Base-by-base conservation (phyloP, 2,888 invertebrate species). In the Byasa hedistus region DNA sequence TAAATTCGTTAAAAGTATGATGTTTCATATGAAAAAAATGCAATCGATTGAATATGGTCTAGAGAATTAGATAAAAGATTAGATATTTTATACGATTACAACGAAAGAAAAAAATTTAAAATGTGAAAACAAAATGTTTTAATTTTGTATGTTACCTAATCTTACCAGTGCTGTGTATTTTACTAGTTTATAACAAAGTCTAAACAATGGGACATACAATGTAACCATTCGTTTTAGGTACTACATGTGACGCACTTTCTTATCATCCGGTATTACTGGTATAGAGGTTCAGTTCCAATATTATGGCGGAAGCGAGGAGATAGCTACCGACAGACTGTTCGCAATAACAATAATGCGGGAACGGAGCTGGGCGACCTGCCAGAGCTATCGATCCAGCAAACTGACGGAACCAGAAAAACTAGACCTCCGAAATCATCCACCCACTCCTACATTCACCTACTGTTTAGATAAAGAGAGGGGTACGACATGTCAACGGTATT, bases 271-370 rank as follows among this genome's bases (percentile, higher is more conserved):
- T 80, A 85, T 83, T 82, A 84, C 83, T 83, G 71, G 69, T 71
- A 36, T 55, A 67, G 32, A 88, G 88, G 86, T 87, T 80, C 79
- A 79, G 82, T 84, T 83, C 83, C 89, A 87, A 89, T 79, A 73
- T 76, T 76, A 78, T 83, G 80, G 81, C 80, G 85, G 87, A 85
- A 88, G 83, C 81, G 80, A 80, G 85, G 84, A 86, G 89, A 88
- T 85, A 85, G 74, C 74, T 75, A 75, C 69, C 72, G 73, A 72
- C 72, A 73, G 85, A 83, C 84, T 84, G 82, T 79, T 83, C 82
- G 89, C 89, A 89, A 91, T 91, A 91, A 91, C 90, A 90, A 90
- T 91, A 90, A 90, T 89, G 90, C 83, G 89, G 88, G 83, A 82
- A 81, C 85, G 85, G 80, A 84, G 86, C 86, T 87, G 89, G 90